A percentile compares a stretch with the other conserved stretches of the same genome.
phyloP scores from a whole-genome alignment of 2,888 invertebrate genomes.

The Celastrina argiolus region DNA sequence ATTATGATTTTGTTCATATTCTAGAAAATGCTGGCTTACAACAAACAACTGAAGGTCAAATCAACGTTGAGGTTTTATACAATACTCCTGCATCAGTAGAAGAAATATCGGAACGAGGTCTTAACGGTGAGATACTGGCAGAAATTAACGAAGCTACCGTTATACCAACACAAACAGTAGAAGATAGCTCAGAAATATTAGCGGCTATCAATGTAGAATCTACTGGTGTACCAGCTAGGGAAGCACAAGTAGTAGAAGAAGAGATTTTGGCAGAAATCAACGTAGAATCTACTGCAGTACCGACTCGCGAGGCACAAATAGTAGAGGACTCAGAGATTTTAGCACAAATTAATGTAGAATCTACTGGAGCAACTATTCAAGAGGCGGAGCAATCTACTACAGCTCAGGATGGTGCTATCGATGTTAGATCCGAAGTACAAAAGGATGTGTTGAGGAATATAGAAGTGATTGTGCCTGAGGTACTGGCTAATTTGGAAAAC shows the following conservation, averaged over 20 bases:
- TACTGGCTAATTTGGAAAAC: slow-evolving; percentile 50
- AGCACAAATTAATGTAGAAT: not conserved
- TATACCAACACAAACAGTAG: not conserved
- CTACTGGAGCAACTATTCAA: not conserved
- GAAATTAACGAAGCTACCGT: not conserved
- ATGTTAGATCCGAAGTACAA: slow-evolving; percentile 13
- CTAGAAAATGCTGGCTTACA: slow-evolving; percentile 29
- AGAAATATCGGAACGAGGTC: slow-evolving; percentile 25
- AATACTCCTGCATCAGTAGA: slow-evolving; percentile 24
- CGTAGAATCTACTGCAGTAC: not conserved
- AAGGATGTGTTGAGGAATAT: slow-evolving; percentile 36
- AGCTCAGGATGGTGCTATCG: not conserved
- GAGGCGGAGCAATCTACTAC: not conserved
- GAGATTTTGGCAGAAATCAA: not conserved
- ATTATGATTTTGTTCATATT: no score
- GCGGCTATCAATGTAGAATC: not conserved
- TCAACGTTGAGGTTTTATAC: slow-evolving; percentile 22
- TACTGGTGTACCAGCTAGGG: not conserved
- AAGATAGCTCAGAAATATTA: not conserved
- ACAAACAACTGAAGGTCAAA: slow-evolving; percentile 30
- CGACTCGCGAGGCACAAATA: not conserved
- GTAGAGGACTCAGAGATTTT: not conserved
- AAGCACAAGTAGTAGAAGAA: not conserved
- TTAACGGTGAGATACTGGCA: not conserved
- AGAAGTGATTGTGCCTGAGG: slow-evolving; percentile 46